A percentile compares a stretch with the other conserved stretches of the same genome.
These are phyloP conservation scores for Plusia festucae DNA, from an alignment of 2,888 invertebrate genomes.

Conservation along the genomic window DNA sequence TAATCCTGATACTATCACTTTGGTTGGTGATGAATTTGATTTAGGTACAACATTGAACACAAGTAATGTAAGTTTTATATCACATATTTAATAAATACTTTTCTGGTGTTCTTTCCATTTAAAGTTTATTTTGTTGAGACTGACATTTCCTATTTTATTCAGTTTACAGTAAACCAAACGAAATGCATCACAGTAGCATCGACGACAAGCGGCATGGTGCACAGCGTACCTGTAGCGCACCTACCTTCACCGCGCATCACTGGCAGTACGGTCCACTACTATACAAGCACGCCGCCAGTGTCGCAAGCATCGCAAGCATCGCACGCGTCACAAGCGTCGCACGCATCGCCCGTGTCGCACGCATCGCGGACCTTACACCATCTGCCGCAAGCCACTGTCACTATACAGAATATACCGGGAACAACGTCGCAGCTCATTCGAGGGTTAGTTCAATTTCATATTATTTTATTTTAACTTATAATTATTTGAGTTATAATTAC, in stretches of 20 bases:
- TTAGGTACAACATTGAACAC: constrained; percentile 84
- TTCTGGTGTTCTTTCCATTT: no score
- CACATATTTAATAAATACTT: no score
- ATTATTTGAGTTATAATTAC: no score
- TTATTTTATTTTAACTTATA: no score
- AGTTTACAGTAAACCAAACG: constrained; percentile 79
- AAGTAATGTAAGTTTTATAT: constrained; percentile 72
- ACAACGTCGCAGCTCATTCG: constrained; percentile 81
- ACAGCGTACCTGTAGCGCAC: constrained; percentile 84
- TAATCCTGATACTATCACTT: constrained; percentile 83
- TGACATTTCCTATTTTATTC: constrained; percentile 35
- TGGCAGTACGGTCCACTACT: constrained; percentile 80
- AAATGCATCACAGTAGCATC: constrained; percentile 87
- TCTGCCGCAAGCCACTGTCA: constrained; percentile 80
- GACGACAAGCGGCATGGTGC: constrained; percentile 84
- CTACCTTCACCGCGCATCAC: constrained; percentile 77
- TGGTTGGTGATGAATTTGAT: constrained; percentile 86
- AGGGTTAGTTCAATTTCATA: constrained; percentile 67
- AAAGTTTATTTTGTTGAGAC: background rate
- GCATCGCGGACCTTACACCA: constrained; percentile 72
- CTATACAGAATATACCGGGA: constrained; percentile 82
- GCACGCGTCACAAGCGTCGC: constrained; percentile 1
- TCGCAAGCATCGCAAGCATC: background rate
- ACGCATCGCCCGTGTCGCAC: background rate
- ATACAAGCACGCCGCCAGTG: constrained; percentile 59